Evolutionary conservation across 2,888 invertebrate species (phyloP).

Genomic region (Oligia strigilis): DNA sequence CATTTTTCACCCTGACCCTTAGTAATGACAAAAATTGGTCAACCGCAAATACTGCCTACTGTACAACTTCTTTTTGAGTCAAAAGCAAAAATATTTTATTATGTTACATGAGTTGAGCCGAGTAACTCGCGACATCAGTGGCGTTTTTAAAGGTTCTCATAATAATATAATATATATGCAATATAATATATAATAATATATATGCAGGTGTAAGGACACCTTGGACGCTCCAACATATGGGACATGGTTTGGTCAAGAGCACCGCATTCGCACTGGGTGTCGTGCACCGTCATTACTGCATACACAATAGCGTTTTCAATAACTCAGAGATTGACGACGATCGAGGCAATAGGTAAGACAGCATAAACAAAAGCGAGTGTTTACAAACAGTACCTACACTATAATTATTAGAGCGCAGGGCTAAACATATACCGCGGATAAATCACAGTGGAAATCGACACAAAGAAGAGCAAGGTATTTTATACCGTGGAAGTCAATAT

Average conservation of each 20-base stretch:
- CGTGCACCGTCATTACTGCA: background rate
- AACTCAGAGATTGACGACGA: background rate
- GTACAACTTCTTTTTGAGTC: background rate
- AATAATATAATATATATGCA: too few species aligned
- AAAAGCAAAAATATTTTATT: background rate
- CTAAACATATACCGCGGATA: background rate
- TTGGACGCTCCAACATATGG: background rate
- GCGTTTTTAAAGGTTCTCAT: background rate
- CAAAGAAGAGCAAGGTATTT: too few species aligned
- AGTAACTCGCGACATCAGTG: background rate
- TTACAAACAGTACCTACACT: constrained; percentile 10
- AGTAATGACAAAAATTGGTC: background rate
- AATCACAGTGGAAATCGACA: background rate
- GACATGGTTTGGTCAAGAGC: background rate
- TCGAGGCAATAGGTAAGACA: constrained; percentile 1
- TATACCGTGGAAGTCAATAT: background rate
- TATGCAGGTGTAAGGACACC: background rate
- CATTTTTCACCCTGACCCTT: background rate
- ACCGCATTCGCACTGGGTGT: background rate
- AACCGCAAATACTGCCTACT: background rate
- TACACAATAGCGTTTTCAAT: constrained; percentile 4
- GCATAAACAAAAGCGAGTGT: background rate
- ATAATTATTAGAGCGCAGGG: background rate
- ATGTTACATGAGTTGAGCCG: too few species aligned
- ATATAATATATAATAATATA: too few species aligned